Conservation (phyloP, 2,888 invertebrate species). For the Orthosia gracilis region DNA sequence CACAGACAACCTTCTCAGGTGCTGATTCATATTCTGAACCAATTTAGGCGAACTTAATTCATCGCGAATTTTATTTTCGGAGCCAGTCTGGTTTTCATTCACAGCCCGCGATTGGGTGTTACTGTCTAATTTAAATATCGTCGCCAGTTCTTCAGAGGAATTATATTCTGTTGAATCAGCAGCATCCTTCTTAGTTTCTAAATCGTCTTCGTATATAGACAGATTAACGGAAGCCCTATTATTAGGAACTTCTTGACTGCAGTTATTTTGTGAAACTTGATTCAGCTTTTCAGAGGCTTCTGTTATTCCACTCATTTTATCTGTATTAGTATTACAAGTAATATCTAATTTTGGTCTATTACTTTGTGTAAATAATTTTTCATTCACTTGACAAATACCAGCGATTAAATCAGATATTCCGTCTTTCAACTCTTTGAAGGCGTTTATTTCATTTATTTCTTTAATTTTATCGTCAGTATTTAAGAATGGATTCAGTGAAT, state of each 20-base stretch:
- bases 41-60: conserved; percentile 89
- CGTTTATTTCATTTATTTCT: conserved; percentile 87
- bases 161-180: conserved; percentile 92
- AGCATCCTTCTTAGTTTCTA: conserved; percentile 83
- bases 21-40: conserved; percentile 87
- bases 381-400: conserved; percentile 89
- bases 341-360: conserved; percentile 70
- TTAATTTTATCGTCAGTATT: conserved; percentile 83
- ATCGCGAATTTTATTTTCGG: conserved; percentile 75
- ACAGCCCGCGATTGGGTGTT: conserved; percentile 69
- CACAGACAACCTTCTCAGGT: conserved; percentile 85
- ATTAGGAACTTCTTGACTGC: conserved; percentile 74
- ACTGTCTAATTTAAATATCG: conserved; percentile 90
- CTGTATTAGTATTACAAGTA: conserved; percentile 58
- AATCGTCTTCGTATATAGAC: conserved; percentile 87
- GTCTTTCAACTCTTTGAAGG: conserved; percentile 89
- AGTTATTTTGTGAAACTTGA: conserved; percentile 76
- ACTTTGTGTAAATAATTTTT: conserved; percentile 83
- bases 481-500: conserved; percentile 85
- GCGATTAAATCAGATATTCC: conserved; percentile 89
- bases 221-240: conserved; percentile 84
- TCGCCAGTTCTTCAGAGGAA: conserved; percentile 92
- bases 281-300: conserved; percentile 82
- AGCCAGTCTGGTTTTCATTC: conserved; percentile 69
- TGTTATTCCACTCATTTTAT: conserved; percentile 76